These are phyloP conservation scores for Anneissia japonica DNA, from an alignment of 35 echinoderm and acorn worm species.

Conservation along the genomic window DNA sequence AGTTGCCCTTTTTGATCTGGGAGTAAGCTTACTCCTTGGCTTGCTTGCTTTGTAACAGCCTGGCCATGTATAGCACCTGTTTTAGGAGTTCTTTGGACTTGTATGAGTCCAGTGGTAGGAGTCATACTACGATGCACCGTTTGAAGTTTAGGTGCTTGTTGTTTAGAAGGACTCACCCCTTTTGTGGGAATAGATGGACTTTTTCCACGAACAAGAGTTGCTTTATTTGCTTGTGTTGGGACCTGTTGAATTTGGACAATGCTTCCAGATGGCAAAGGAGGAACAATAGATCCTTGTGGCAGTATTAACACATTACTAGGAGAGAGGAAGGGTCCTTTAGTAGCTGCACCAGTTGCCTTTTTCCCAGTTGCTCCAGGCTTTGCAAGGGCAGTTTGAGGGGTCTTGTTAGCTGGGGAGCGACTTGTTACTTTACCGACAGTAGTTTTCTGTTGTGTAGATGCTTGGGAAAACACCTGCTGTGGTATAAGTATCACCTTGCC, in stretches of 20 bases:
- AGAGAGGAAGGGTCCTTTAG: slow-evolving; percentile 59
- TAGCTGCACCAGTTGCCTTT: background rate
- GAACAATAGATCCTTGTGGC: slow-evolving; percentile 91
- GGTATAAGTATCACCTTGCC: slow-evolving; percentile 96
- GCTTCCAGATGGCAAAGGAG: slow-evolving; percentile 82
- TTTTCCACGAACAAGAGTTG: slow-evolving; percentile 8
- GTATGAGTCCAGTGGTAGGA: slow-evolving; percentile 44
- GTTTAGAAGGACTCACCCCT: slow-evolving; percentile 5
- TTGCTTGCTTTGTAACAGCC: background rate
- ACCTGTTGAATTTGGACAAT: slow-evolving; percentile 99
- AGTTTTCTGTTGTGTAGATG: slow-evolving; percentile 39
- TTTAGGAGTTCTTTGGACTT: slow-evolving; percentile 56
- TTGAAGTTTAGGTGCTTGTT: background rate
- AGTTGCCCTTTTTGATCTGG: slow-evolving; percentile 82
- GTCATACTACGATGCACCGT: background rate
- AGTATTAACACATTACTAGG: slow-evolving; percentile 95
- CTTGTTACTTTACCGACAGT: slow-evolving; percentile 22
- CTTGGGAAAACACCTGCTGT: slow-evolving; percentile 89
- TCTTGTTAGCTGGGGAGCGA: background rate
- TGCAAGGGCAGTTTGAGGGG: background rate
- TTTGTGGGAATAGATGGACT: slow-evolving; percentile 14
- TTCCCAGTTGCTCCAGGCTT: background rate
- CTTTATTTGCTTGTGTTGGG: slow-evolving; percentile 43
- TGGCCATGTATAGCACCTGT: slow-evolving; percentile 28
- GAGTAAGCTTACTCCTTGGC: slow-evolving; percentile 56